These are phyloP conservation scores for Synanthedon vespiformis DNA, from an alignment of 2,888 invertebrate species.

Conservation along the genomic window DNA sequence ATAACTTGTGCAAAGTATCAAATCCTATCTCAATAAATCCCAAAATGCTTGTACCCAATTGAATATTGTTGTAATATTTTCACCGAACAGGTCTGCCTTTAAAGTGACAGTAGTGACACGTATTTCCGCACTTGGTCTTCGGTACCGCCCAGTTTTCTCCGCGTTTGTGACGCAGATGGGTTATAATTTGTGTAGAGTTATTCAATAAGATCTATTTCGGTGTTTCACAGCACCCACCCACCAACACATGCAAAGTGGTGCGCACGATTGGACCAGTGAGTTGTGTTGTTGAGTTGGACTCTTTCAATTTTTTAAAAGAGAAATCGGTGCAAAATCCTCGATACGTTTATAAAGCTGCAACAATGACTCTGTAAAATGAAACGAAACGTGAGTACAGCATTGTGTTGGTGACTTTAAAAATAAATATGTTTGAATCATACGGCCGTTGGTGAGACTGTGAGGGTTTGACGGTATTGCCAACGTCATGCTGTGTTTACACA, in stretches of 20 bases:
- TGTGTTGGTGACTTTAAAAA: not conserved
- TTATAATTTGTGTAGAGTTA: constrained; percentile 62
- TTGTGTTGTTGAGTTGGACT: constrained; percentile 22
- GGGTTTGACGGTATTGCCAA: constrained; percentile 26
- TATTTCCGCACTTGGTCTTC: constrained; percentile 49
- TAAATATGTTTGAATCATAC: constrained; percentile 3
- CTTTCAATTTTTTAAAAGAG: constrained; percentile 1
- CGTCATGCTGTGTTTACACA: constrained; percentile 38
- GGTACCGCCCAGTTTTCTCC: constrained; percentile 34
- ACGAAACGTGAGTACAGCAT: constrained; percentile 56
- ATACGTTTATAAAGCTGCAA: constrained; percentile 2
- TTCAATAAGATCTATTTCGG: constrained; percentile 69
- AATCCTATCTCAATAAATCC: too few relatives aligned
- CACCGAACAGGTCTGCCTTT: too few relatives aligned
- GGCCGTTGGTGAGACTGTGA: constrained; percentile 28
- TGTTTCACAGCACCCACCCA: constrained; percentile 47
- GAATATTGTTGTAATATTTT: too few relatives aligned
- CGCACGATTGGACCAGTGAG: constrained; percentile 41
- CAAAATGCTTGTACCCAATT: too few relatives aligned
- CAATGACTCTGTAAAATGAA: constrained; percentile 46
- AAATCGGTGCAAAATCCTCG: constrained; percentile 2
- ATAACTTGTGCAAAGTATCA: too few relatives aligned
- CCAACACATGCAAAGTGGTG: constrained; percentile 38
- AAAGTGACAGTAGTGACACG: constrained; percentile 13
- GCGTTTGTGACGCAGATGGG: constrained; percentile 52